Conservation (phyloP, 2,797 vertebrate species). For the Thamnophis elegans region DNA sequence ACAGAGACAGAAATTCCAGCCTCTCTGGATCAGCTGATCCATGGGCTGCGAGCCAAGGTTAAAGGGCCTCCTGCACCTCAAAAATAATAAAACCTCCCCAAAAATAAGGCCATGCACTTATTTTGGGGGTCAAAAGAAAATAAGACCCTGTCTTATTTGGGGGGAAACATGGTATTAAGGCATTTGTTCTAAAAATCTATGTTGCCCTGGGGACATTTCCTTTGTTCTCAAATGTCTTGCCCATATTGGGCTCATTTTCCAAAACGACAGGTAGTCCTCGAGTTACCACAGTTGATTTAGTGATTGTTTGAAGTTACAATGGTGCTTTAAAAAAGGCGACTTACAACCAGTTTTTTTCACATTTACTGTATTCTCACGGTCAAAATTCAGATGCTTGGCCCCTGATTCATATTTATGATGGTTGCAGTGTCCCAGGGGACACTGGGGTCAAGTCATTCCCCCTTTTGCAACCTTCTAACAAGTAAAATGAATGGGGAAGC, state of each 20-base stretch:
- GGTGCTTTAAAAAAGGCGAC: not conserved
- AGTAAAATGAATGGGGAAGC: not conserved
- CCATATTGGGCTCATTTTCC: not conserved
- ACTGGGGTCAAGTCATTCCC: too few species aligned
- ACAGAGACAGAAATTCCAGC: too few species aligned
- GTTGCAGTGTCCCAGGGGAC: not conserved
- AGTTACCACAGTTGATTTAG: not conserved
- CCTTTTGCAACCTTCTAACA: not conserved
- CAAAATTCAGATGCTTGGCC: not conserved
- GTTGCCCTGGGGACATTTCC: not conserved
- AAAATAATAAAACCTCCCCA: too few species aligned
- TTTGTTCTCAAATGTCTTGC: not conserved
- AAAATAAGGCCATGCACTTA: too few species aligned
- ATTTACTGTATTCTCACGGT: not conserved
- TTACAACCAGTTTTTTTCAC: not conserved
- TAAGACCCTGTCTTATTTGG: too few species aligned
- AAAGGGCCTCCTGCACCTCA: too few species aligned
- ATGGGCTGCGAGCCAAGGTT: too few species aligned
- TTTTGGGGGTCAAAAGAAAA: too few species aligned
- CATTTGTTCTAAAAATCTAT: not conserved
- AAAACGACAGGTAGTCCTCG: not conserved
- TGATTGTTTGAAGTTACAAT: not conserved
- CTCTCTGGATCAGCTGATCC: too few species aligned
- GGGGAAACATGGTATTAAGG: too few species aligned
- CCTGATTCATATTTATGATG: not conserved